Evolutionary conservation across 53 echinoderm and acorn worm genomes (phyloP).

Genomic region (Temnopleurus reevesii): DNA sequence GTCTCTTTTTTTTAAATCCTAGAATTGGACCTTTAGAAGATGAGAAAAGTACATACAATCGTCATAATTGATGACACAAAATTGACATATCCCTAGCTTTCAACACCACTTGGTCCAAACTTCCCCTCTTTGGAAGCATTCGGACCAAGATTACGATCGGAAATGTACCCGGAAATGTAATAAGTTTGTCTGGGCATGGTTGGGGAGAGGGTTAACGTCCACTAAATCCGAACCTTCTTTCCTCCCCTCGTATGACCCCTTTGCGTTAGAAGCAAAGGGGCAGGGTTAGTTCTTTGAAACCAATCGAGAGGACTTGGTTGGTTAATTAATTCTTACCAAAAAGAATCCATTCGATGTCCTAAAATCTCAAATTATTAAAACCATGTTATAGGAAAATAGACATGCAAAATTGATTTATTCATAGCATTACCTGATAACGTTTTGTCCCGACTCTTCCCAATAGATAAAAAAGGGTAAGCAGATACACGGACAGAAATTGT

Average conservation of each 20-base stretch:
- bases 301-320: no score
- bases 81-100: conserved; percentile 53
- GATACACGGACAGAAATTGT: no score
- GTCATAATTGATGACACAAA: conserved; percentile 48
- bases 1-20: no score
- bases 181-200: conserved; percentile 45
- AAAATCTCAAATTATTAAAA: no score
- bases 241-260: background rate
- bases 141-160: conserved; percentile 33
- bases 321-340: no score
- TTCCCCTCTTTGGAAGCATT: background rate
- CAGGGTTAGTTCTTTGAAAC: background rate
- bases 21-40: no score
- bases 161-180: conserved; percentile 53
- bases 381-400: no score
- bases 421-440: no score
- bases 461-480: no score
- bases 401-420: no score
- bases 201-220: conserved; percentile 39
- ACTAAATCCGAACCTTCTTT: background rate
- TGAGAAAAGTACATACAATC: conserved; percentile 8
- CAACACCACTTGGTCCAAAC: conserved; percentile 31
- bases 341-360: no score
- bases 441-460: no score
- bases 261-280: background rate